These are phyloP conservation scores for Drosophila nigrodunni DNA, from an alignment of 1,140 invertebrate species.

Conservation along the genomic window DNA sequence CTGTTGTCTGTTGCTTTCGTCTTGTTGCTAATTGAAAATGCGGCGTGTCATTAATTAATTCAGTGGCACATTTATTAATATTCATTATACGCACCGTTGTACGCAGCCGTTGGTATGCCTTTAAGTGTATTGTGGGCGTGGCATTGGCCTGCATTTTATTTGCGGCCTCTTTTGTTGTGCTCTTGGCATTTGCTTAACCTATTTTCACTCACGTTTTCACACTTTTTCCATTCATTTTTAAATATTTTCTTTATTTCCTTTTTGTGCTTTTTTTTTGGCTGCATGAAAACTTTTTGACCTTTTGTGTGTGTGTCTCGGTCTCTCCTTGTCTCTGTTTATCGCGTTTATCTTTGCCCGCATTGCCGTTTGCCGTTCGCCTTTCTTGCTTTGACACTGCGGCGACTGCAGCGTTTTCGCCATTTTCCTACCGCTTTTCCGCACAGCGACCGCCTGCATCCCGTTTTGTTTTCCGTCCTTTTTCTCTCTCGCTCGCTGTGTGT, in stretches of 20 bases:
- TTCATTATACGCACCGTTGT: slow-evolving; percentile 73
- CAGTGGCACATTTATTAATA: slow-evolving; percentile 73
- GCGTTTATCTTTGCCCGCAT: slow-evolving; percentile 74
- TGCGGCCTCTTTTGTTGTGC: slow-evolving; percentile 37
- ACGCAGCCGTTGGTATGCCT: background rate
- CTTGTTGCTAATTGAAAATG: slow-evolving; percentile 63
- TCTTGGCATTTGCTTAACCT: slow-evolving; percentile 62
- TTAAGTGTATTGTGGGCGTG: slow-evolving; percentile 6
- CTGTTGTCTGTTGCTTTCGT: slow-evolving; percentile 27
- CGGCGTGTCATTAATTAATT: slow-evolving; percentile 59
- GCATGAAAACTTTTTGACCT: slow-evolving; percentile 60
- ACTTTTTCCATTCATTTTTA: slow-evolving; percentile 8
- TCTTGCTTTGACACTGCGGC: slow-evolving; percentile 70
- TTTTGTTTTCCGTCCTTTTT: slow-evolving; percentile 25
- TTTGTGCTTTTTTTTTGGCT: background rate
- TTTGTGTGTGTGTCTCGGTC: slow-evolving; percentile 54
- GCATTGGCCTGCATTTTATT: slow-evolving; percentile 50
- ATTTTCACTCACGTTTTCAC: slow-evolving; percentile 43
- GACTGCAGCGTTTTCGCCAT: slow-evolving; percentile 58
- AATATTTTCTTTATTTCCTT: background rate
- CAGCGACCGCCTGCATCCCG: slow-evolving; percentile 6
- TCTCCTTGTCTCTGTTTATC: background rate
- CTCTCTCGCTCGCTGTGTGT: slow-evolving; percentile 54
- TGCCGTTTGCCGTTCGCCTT: slow-evolving; percentile 52
- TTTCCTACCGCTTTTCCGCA: background rate